Evolutionary conservation across 2,797 vertebrate genomes (phyloP).

Genomic region (Macroramphosus scolopax): DNA sequence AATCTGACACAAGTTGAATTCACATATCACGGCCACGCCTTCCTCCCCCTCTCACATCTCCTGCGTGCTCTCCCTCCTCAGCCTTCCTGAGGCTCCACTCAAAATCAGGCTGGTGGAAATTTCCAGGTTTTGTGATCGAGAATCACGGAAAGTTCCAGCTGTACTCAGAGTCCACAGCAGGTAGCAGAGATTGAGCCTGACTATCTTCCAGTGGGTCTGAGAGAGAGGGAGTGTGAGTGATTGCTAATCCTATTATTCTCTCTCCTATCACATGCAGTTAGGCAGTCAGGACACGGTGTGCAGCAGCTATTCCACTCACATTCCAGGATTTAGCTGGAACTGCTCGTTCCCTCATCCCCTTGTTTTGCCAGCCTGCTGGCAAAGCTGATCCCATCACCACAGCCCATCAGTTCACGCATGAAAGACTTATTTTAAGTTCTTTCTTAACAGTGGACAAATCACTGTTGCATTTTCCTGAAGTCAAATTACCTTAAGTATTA

Average conservation of each 20-base stretch:
- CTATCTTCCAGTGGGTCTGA: conserved; percentile 5
- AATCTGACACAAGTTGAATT: conserved; percentile 22
- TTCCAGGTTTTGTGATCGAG: conserved; percentile 49
- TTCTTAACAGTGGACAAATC: not conserved
- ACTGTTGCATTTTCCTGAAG: not conserved
- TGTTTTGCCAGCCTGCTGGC: conserved; percentile 25
- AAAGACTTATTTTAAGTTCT: too few species aligned
- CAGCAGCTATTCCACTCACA: conserved; percentile 62
- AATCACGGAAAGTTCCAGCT: conserved; percentile 51
- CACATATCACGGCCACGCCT: too few species aligned
- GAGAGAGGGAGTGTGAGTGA: conserved; percentile 22
- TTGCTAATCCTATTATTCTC: conserved; percentile 61
- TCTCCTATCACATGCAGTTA: conserved; percentile 53
- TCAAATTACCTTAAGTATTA: not conserved
- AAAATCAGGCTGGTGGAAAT: conserved; percentile 53
- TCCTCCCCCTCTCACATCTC: conserved; percentile 7
- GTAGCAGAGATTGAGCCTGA: conserved; percentile 20
- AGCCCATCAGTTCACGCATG: conserved; percentile 5
- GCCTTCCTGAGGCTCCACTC: conserved; percentile 28
- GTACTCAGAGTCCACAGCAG: conserved; percentile 45
- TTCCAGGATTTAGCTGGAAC: conserved; percentile 59
- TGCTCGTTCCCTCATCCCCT: conserved; percentile 20
- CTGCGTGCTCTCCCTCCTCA: conserved; percentile 7
- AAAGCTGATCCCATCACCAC: conserved; percentile 18
- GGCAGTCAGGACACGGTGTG: conserved; percentile 46